phyloP scores from a whole-genome alignment of 2,888 invertebrate species.

The Phortica magna region DNA sequence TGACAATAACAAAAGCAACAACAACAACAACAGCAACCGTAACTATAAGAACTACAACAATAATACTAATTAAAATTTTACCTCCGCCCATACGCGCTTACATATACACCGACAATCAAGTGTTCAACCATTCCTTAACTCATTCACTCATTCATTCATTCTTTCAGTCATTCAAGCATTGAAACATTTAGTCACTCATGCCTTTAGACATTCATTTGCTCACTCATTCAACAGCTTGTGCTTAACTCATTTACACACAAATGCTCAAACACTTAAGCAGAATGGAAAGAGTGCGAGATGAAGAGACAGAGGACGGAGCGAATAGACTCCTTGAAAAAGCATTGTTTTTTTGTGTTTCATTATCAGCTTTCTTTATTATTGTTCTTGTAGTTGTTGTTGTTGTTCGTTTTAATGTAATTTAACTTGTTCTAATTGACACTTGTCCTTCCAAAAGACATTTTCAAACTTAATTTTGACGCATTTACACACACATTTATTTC shows the following conservation, averaged over 20 bases:
- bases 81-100: conserved; percentile 3
- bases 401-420: conserved; percentile 58
- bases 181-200: neutral
- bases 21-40: conserved; percentile 20
- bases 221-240: neutral
- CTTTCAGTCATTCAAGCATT: conserved; percentile 17
- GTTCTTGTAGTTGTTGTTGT: conserved; percentile 37
- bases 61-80: conserved; percentile 32
- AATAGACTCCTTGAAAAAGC: conserved; percentile 25
- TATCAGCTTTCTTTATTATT: conserved; percentile 38
- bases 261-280: neutral
- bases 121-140: neutral
- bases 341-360: conserved; percentile 36
- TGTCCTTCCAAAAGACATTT: conserved; percentile 61
- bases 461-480: conserved; percentile 73
- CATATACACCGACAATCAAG: neutral
- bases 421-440: conserved; percentile 68
- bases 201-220: neutral
- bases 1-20: neutral
- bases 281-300: neutral
- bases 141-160: conserved; percentile 1
- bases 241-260: conserved; percentile 7
- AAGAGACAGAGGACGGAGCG: neutral
- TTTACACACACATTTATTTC: conserved; percentile 75
- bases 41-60: conserved; percentile 1